Evolutionary conservation across 2,888 invertebrate genomes (phyloP), one percentile per base, ranked within the genome.

Genomic region (Rambutsinella grinnellia): DNA sequence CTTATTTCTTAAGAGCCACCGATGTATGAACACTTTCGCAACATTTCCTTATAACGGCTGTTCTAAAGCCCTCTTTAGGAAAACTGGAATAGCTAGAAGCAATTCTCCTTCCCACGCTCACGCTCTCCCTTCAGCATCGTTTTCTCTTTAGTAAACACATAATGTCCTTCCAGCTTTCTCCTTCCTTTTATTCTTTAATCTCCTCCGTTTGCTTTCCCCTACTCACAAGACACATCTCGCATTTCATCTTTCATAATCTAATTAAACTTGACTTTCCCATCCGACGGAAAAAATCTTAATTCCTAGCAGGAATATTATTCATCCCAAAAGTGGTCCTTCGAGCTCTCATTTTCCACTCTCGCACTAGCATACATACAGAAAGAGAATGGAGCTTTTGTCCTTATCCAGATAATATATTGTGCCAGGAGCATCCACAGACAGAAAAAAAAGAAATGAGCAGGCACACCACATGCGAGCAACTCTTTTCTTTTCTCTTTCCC

Each of bases 221-320:
- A 58, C 67, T 58, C 58, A 58, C 53, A 67, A 71, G 66, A 77
- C 71, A n/a, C n/a, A 68, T 70, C 75, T 78, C 74, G 67, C 78
- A 75, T 75, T 75, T 75, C 75, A 78, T 78, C 78, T 78, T 70
- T 70, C 75, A n/a, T 78, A 78, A 78, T 78, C 78, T 78, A 75
- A 78, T 78, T 78, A 70, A 78, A 78, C 74, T 78, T 75, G 75
- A 78, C 78, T 78, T 78, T 75, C 63, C 70, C 78, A 78, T 67
- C 70, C 75, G 69, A n/a, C n/a, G n/a, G n/a, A n/a, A 78, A 75
- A 78, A 75, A 70, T 75, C 78, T 72, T 70, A 70, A 78, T 77
- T 77, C 63, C 77, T 72, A 67, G 44, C 66, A 47, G 36, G 67
- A 57, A 66, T 70, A 78, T 78, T 75, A 78, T 70, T 70, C 75